Evolutionary conservation across 2,888 invertebrate genomes (phyloP), one percentile per base, ranked within the genome.

Genomic region (Ellobium chinense): DNA sequence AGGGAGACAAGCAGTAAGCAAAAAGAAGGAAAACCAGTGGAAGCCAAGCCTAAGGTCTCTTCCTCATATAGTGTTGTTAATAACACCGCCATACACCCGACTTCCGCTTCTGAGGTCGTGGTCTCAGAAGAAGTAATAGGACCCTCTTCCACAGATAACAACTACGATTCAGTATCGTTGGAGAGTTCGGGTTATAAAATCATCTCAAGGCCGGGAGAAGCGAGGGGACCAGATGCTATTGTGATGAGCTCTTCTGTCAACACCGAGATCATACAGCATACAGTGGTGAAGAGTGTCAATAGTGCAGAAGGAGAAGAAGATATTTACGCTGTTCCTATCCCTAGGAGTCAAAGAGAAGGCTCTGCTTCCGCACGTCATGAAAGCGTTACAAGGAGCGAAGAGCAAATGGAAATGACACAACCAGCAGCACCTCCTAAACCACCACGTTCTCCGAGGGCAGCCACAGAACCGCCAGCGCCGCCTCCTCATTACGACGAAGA

Each of bases 281-380:
- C 1, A 69, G 3, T 29, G 12, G 29, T 18, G 0, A 5, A 29
- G 7, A 1, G 5, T 3, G 9, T 46, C 39, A 69, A 0, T 29
- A 1, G 3, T 21, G 21, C 27, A n/a, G n/a, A 9, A 46, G 1
- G 14, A 18, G 24, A 46, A 9, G 77, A 77, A 39, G 69, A 5
- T 21, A 69, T 69, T n/a, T 77, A 77, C 62, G 77, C 77, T 2
- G 24, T 77, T 24, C 77, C 77, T 4, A 62, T 78, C 2, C 77
- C 77, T 2, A 58, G 58, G 46, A 68, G 58, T n/a, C 66, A 68
- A 29, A 56, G 77, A 29, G 65, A 46, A 9, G 1, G 24, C 9
- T 29, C 36, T 2, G 37, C 29, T 21, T 46, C 7, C 24, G 12
- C 36, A 34, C 12, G 27, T n/a, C n/a, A n/a, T n/a, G n/a, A n/a